Evolutionary conservation across 2,797 vertebrate species (phyloP).

Genomic region (Adrianichthys oophorus): DNA sequence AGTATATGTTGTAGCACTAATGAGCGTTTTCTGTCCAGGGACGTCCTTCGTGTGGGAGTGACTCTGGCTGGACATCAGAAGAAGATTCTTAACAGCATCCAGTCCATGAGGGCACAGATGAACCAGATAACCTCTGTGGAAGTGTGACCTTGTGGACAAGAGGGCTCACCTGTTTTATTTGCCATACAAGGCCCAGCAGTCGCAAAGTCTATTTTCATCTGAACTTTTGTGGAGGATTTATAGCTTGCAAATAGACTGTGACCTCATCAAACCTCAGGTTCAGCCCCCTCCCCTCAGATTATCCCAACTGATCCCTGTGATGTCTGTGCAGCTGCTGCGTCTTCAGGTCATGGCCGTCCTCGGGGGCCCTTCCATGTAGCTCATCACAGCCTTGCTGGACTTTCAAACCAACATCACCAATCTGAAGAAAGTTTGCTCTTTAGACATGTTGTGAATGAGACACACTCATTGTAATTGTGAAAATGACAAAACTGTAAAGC

Average conservation of each 20-base stretch:
- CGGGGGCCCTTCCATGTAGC: no score
- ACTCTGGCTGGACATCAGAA: constrained; percentile 96
- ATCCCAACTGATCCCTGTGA: constrained; percentile 7
- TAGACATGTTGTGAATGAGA: no score
- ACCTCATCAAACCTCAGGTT: constrained; percentile 14
- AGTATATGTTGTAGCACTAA: constrained; percentile 2
- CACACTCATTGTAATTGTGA: no score
- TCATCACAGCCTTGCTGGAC: no score
- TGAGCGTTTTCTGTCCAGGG: constrained; percentile 71
- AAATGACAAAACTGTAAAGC: no score
- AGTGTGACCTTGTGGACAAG: constrained; percentile 79
- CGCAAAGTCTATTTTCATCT: constrained; percentile 11
- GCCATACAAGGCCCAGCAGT: constrained; percentile 20
- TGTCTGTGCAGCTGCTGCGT: not conserved
- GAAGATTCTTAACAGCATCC: constrained; percentile 97
- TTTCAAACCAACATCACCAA: no score
- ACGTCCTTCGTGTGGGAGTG: constrained; percentile 91
- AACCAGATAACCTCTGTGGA: constrained; percentile 98
- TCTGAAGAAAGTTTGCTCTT: no score
- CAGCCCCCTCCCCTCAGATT: constrained; percentile 4
- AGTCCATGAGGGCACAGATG: constrained; percentile 97
- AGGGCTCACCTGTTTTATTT: constrained; percentile 13
- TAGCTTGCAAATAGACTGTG: constrained; percentile 40
- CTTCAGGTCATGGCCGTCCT: no score
- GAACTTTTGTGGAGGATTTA: constrained; percentile 16